Percentiles rank a stretch among this genome's conserved stretches.
Conservation (phyloP, 2,113 vertebrate species). For the Percina caprodes region DNA sequence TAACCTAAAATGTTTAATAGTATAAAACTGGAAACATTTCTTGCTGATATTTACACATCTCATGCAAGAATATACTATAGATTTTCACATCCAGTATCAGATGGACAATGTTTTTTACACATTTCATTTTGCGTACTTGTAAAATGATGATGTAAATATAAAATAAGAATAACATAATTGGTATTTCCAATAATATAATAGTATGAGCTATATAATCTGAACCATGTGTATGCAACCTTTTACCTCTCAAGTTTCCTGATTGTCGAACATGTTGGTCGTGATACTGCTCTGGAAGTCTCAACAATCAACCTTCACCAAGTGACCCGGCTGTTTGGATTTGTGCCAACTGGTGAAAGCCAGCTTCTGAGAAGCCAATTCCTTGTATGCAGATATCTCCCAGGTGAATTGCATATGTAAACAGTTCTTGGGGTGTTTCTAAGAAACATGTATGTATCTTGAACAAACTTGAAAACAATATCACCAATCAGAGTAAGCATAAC, state of each 20-base stretch:
- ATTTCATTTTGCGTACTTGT: not conserved
- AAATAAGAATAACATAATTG: not conserved
- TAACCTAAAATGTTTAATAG: too few species aligned
- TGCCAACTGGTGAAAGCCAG: slow-evolving; percentile 17
- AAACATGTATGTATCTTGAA: slow-evolving; percentile 15
- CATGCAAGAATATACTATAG: not conserved
- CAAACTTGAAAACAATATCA: slow-evolving; percentile 4
- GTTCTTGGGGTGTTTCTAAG: slow-evolving; percentile 7
- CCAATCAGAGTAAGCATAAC: not conserved
- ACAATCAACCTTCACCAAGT: slow-evolving; percentile 50
- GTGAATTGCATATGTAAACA: slow-evolving; percentile 34
- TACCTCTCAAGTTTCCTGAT: slow-evolving; percentile 26
- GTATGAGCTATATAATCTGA: not conserved
- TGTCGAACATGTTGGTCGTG: not conserved
- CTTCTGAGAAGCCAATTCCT: slow-evolving; percentile 23
- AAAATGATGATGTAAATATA: not conserved
- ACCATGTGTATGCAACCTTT: slow-evolving; percentile 5
- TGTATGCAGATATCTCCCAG: slow-evolving; percentile 5
- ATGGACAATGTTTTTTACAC: not conserved
- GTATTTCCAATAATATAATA: not conserved
- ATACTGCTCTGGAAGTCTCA: slow-evolving; percentile 19
- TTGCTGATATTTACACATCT: not conserved
- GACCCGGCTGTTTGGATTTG: slow-evolving; percentile 19
- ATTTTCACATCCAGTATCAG: not conserved
- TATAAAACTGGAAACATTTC: not conserved